Evolutionary conservation across 2,797 vertebrate genomes (phyloP).

Genomic region (Phoeniculus purpureus): DNA sequence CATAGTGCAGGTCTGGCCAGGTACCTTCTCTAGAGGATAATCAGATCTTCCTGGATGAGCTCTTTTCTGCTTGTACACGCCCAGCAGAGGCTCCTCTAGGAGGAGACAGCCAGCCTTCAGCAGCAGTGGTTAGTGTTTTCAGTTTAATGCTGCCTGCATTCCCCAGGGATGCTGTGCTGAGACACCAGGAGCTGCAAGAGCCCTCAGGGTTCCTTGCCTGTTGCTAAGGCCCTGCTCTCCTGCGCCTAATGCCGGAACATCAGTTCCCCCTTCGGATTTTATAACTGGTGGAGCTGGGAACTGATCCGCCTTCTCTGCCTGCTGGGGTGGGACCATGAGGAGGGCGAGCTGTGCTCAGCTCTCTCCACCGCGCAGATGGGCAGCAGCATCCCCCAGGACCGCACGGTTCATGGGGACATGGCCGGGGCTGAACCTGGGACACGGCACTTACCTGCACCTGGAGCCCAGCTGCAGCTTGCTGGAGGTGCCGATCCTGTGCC

Average conservation of each 20-base stretch:
- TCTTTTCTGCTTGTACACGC: neutral
- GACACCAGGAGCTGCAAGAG: neutral
- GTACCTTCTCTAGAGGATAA: neutral
- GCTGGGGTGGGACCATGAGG: neutral
- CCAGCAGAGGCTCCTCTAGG: neutral
- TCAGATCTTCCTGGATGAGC: neutral
- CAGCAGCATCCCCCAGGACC: neutral
- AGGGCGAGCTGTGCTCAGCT: neutral
- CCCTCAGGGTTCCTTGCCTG: neutral
- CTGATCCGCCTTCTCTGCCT: slow-evolving; percentile 8
- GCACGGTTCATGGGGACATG: neutral
- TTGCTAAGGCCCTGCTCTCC: neutral
- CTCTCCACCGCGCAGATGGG: neutral
- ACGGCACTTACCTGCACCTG: slow-evolving; percentile 67
- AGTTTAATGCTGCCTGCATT: neutral
- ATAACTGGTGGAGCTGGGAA: slow-evolving; percentile 23
- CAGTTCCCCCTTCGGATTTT: slow-evolving; percentile 1
- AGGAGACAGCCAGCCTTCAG: neutral
- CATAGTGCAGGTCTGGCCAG: neutral
- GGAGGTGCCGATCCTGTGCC: slow-evolving; percentile 38
- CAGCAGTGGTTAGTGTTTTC: neutral
- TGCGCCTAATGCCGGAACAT: slow-evolving; percentile 5
- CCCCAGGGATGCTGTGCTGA: neutral
- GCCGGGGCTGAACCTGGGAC: rapidly evolving
- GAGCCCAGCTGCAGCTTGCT: slow-evolving; percentile 67